Evolutionary conservation across 2,113 vertebrate species (phyloP).

Genomic region (Noctilio leporinus): DNA sequence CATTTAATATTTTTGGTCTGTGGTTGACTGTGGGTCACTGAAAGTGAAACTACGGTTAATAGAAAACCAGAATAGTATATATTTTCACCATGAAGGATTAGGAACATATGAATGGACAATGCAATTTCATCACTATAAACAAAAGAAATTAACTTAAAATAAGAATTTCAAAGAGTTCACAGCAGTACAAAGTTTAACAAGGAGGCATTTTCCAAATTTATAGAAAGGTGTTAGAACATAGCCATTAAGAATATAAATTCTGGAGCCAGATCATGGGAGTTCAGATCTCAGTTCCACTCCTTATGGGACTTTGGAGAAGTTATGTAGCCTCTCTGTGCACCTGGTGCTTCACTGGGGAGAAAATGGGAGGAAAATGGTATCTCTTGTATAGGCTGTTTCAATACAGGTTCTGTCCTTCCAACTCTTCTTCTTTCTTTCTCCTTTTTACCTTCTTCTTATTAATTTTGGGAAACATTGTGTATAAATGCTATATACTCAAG

Average conservation of each 20-base stretch:
- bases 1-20: neutral
- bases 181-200: neutral
- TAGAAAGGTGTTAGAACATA: neutral
- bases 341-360: neutral
- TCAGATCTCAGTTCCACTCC: neutral
- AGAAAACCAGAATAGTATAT: neutral
- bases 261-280: neutral
- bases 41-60: neutral
- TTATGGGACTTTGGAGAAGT: neutral
- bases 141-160: neutral
- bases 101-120: neutral
- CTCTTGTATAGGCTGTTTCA: neutral
- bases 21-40: neutral
- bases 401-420: neutral
- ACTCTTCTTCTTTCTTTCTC: neutral
- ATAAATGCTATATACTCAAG: neutral
- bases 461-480: neutral
- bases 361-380: neutral
- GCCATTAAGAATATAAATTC: neutral
- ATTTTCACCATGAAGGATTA: neutral
- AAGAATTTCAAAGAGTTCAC: neutral
- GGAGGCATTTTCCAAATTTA: neutral
- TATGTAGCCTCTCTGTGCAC: neutral
- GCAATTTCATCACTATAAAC: neutral
- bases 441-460: neutral